Evolutionary conservation across 2,113 vertebrate genomes (phyloP), one percentile per base, ranked within the genome.

Genomic region (Ageneiosus marmoratus): DNA sequence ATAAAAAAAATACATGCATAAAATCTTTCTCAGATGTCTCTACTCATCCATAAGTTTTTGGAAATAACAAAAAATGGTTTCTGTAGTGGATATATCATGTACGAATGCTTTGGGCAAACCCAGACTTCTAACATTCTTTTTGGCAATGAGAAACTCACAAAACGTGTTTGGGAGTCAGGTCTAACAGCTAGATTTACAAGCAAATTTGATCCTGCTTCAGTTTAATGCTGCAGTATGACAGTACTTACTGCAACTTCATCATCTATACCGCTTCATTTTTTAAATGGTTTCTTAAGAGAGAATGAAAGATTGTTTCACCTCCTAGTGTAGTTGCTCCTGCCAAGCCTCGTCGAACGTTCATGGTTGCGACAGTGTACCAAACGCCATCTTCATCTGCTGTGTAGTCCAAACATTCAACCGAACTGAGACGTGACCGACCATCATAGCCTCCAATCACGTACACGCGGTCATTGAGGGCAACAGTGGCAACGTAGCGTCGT

Each of bases 371-470:
- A 0, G 98, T 98, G 86, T 99, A 99, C 98, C 98, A 99, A 82
- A 99, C 97, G 0, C 97, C 97, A 4, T 99, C 98, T 90, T 99
- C 98, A 1, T 99, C 98, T 0, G 97, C 95, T 0, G 97, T 97
- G 86, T 98, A 99, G 88, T 99, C 98, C 88, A 99, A 91, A 88
- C 98, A 99, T 88, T 99, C 98, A 83, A 99, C 98, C 0, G 98
- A 99, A 89, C 98, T 99, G 90, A 99, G 96, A 4, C 98, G 93
- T 0, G 97, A 99, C 10, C 98, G 96, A 0, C 98, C 98, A 0
- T 99, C 98, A 1, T 99, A 99, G 1, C 98, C 98, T 1, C 98
- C 98, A 0, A 99, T 98, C 69, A 99, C 98, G 0, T 99, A 99
- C 77, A 99, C 97, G 0, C 98, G 95, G 81, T 99, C 98, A 0